Conservation (phyloP, 2,888 invertebrate genomes). For the Diaperis boleti region DNA sequence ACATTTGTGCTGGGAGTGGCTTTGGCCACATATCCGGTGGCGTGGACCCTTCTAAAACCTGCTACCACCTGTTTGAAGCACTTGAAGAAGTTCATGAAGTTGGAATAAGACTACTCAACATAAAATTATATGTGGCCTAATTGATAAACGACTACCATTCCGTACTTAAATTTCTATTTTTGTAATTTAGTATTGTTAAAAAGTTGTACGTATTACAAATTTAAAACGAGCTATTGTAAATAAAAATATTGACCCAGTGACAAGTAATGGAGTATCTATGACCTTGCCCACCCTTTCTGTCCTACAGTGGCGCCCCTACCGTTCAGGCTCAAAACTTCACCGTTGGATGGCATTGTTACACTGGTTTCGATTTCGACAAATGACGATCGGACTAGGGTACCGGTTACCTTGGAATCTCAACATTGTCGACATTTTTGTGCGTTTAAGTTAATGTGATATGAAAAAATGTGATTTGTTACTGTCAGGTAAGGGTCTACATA, state of each 20-base stretch:
- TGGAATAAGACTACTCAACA: neutral
- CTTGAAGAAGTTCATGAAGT: constrained; percentile 11
- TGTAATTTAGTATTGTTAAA: no score
- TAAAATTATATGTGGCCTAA: no score
- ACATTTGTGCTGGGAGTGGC: constrained; percentile 45
- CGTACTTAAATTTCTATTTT: constrained; percentile 7
- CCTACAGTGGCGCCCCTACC: constrained; percentile 2
- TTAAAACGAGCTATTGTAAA: no score
- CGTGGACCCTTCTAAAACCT: constrained; percentile 51
- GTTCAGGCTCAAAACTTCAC: no score
- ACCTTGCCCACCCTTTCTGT: neutral
- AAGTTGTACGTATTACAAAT: no score
- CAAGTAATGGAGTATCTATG: neutral
- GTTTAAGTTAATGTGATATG: neutral
- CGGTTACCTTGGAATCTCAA: neutral
- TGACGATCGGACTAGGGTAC: neutral
- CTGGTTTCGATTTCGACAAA: no score
- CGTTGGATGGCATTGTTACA: no score
- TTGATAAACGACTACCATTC: no score
- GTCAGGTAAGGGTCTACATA: no score
- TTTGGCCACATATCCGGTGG: constrained; percentile 40
- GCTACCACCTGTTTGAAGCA: constrained; percentile 34
- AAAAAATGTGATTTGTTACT: no score
- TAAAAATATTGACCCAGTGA: constrained; percentile 5
- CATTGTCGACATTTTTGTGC: constrained; percentile 1